phyloP scores from a whole-genome alignment of 1,140 invertebrate genomes.

The Grapholita molesta region DNA sequence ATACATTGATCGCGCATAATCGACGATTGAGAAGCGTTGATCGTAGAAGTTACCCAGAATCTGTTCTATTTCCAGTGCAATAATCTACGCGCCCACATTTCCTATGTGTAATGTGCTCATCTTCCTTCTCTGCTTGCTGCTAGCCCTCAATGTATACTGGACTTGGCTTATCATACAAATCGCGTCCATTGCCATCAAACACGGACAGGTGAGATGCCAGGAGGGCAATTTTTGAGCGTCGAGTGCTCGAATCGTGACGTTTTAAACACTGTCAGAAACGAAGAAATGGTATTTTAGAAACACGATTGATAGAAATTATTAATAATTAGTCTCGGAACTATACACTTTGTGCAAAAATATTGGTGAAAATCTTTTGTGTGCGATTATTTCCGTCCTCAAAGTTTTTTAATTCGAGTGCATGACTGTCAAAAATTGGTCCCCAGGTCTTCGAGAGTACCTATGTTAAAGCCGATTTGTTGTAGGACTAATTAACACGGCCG shows the following conservation, averaged over 20 bases:
- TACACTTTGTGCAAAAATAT: too few species aligned
- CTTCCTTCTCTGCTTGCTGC: constrained; percentile 87
- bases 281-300: too few species aligned
- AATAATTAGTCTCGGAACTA: too few species aligned
- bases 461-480: too few species aligned
- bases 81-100: constrained; percentile 92
- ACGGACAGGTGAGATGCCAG: constrained; percentile 86
- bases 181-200: constrained; percentile 88
- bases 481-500: too few species aligned
- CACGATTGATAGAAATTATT: too few species aligned
- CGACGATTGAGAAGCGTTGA: background rate
- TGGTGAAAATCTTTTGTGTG: too few species aligned
- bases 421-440: too few species aligned
- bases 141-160: constrained; percentile 96
- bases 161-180: constrained; percentile 96
- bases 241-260: background rate
- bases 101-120: constrained; percentile 98
- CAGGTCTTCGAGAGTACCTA: too few species aligned
- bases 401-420: too few species aligned
- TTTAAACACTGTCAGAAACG: background rate
- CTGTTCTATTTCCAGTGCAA: constrained; percentile 85
- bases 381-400: too few species aligned
- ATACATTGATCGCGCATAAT: too few species aligned
- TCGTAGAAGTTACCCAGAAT: background rate
- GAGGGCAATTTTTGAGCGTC: background rate